Conservation (phyloP, 2,888 invertebrate species). For the Cheilosia vernalis region DNA sequence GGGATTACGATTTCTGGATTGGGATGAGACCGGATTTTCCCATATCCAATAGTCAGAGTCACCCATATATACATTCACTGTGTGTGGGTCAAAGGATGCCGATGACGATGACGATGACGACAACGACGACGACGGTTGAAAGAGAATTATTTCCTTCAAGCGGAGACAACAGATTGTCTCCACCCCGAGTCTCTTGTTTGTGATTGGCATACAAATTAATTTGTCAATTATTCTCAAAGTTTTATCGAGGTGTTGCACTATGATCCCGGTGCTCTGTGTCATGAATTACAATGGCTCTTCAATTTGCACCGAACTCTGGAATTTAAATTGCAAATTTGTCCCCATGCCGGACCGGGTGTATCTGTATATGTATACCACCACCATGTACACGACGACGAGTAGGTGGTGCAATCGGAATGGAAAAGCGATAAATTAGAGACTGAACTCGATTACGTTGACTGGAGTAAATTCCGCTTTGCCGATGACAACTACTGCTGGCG, state of each 20-base stretch:
- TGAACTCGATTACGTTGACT: constrained; percentile 67
- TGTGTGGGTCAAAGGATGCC: constrained; percentile 47
- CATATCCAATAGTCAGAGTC: neutral
- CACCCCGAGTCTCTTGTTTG: constrained; percentile 63
- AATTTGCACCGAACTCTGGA: constrained; percentile 65
- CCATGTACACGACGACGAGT: neutral
- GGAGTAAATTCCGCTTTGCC: constrained; percentile 47
- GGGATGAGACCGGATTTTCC: constrained; percentile 39
- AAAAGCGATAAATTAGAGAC: constrained; percentile 69
- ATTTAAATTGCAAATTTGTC: constrained; percentile 73
- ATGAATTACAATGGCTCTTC: constrained; percentile 74
- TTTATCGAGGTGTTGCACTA: constrained; percentile 75
- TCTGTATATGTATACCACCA: too few species aligned
- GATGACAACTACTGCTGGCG: constrained; percentile 47
- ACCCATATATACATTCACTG: constrained; percentile 9
- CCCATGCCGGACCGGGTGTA: neutral
- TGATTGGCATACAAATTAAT: constrained; percentile 75
- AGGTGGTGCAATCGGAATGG: constrained; percentile 16
- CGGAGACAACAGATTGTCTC: constrained; percentile 68
- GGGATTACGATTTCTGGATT: constrained; percentile 63
- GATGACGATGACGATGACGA: constrained; percentile 30
- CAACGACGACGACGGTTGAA: constrained; percentile 50
- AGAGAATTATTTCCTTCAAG: constrained; percentile 67
- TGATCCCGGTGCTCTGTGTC: constrained; percentile 67
- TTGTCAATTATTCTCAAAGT: constrained; percentile 75